Conservation (phyloP, 2,888 invertebrate species). For the Tortricodes alternella region DNA sequence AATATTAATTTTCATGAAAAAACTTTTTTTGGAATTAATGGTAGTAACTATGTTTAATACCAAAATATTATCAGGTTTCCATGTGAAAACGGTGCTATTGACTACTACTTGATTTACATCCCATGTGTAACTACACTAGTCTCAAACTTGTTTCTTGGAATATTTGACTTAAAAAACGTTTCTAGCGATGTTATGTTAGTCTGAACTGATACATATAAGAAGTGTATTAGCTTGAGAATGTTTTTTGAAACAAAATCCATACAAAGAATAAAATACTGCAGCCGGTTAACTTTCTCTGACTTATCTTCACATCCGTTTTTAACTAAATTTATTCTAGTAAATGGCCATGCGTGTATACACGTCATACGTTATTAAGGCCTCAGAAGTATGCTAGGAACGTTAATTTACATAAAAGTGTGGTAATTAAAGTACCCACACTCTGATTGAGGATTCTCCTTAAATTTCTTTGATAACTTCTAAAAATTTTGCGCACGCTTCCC, state of each 20-base stretch:
- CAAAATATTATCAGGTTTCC: no score
- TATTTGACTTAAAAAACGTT: not conserved
- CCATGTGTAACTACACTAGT: no score
- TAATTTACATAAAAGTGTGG: not conserved
- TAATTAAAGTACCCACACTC: not conserved
- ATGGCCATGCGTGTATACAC: not conserved
- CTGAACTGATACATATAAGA: not conserved
- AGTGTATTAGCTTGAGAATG: not conserved
- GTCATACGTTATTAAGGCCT: not conserved
- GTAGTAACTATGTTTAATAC: no score
- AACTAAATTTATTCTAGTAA: not conserved
- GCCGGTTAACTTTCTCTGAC: no score
- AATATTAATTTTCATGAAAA: no score
- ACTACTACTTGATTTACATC: no score
- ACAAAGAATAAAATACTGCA: no score
- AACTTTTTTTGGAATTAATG: no score
- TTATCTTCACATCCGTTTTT: no score
- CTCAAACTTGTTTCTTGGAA: not conserved
- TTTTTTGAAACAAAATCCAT: not conserved
- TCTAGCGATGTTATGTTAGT: not conserved
- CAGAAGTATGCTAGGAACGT: not conserved
- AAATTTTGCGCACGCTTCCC: not conserved
- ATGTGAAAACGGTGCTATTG: no score
- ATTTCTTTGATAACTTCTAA: not conserved
- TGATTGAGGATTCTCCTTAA: not conserved